A percentile compares a stretch with the other conserved stretches of the same genome.
Evolutionary conservation across 2,888 invertebrate species (phyloP).

Genomic region (Drosophila atripex): DNA sequence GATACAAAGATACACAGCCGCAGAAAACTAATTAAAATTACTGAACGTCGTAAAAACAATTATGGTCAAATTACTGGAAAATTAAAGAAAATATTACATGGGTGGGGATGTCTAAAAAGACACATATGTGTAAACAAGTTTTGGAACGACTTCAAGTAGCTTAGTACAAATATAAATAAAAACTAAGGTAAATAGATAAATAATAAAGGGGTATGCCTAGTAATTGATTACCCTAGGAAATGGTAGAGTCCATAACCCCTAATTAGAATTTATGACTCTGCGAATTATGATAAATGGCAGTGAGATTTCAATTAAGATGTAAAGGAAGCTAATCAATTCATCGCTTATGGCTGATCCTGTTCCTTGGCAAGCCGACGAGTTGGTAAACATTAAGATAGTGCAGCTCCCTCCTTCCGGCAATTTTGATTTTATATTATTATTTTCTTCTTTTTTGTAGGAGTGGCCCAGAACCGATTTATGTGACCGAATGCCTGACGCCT

Average conservation of each 20-base stretch:
- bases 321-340: constrained; percentile 5
- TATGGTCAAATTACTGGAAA: constrained; percentile 41
- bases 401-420: constrained; percentile 7
- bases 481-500: constrained; percentile 56
- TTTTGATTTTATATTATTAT: not conserved
- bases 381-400: constrained; percentile 7
- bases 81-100: constrained; percentile 39
- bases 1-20: constrained; percentile 16
- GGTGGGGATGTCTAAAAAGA: not conserved
- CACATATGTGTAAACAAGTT: not conserved
- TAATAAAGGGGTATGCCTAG: not conserved
- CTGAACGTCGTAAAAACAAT: constrained; percentile 44
- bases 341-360: constrained; percentile 3
- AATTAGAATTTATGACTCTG: constrained; percentile 29
- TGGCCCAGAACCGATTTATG: constrained; percentile 60
- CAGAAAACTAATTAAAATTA: constrained; percentile 60
- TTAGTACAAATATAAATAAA: not conserved
- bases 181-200: not conserved
- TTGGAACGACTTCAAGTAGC: not conserved
- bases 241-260: not conserved
- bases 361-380: constrained; percentile 1
- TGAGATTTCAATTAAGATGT: constrained; percentile 19
- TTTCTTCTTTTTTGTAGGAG: constrained; percentile 36
- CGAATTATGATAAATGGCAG: constrained; percentile 22
- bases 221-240: not conserved